Conservation (phyloP, 1,140 invertebrate genomes). For the Antheraea mylitta region DNA sequence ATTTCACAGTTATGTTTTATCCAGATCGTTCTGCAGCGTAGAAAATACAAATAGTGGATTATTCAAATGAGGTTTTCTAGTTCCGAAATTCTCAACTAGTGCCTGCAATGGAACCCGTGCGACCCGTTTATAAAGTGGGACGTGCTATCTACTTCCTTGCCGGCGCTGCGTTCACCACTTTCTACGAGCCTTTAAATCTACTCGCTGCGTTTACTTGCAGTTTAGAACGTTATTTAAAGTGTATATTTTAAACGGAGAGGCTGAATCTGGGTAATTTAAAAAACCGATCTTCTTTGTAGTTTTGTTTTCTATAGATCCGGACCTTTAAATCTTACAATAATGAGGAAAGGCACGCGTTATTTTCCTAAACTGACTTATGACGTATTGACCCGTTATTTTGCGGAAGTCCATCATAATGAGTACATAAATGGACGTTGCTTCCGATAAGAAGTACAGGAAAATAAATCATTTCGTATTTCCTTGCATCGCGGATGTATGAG, state of each 20-base stretch:
- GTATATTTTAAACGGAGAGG: not conserved
- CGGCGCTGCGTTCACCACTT: not conserved
- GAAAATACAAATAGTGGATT: not conserved
- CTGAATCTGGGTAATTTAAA: not conserved
- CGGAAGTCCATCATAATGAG: too few species aligned
- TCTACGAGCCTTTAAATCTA: not conserved
- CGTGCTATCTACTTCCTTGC: not conserved
- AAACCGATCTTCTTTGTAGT: not conserved
- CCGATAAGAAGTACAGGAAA: too few species aligned
- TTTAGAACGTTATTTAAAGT: not conserved
- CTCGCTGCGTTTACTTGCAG: not conserved
- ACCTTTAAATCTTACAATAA: too few species aligned
- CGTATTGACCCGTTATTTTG: too few species aligned
- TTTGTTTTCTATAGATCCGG: too few species aligned
- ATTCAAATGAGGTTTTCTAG: constrained; percentile 1
- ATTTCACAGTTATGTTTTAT: not conserved
- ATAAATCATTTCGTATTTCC: too few species aligned
- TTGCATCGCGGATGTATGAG: too few species aligned
- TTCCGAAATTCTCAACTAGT: not conserved
- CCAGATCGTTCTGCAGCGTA: not conserved
- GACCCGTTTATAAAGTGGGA: constrained; percentile 1
- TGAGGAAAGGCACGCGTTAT: too few species aligned
- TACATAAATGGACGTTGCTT: too few species aligned
- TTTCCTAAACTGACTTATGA: too few species aligned
- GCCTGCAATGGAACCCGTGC: not conserved